A percentile compares a stretch with the other conserved stretches of the same genome.
These are phyloP conservation scores for Acrocyrtus sp. DNA, from an alignment of 2,888 invertebrate genomes.

Conservation along the genomic window DNA sequence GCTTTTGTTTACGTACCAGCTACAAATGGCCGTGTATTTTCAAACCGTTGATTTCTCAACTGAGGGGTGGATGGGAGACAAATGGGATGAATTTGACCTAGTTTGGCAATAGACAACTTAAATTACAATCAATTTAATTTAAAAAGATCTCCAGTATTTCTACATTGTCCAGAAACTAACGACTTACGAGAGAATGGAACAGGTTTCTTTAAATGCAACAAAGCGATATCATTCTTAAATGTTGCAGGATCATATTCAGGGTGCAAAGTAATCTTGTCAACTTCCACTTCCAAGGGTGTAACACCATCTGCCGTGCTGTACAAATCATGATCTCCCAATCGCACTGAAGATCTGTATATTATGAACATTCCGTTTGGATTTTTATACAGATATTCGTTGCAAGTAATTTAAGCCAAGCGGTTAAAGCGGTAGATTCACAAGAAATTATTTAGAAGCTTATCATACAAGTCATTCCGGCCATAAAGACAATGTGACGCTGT, in stretches of 20 bases:
- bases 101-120: slow-evolving; percentile 63
- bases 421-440: background rate
- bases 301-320: slow-evolving; percentile 73
- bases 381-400: background rate
- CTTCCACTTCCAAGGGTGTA: slow-evolving; percentile 72
- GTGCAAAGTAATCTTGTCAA: slow-evolving; percentile 74
- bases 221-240: slow-evolving; percentile 81
- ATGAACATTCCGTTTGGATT: too few species aligned
- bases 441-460: too few species aligned
- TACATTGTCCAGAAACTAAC: too few species aligned
- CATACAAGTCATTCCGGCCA: slow-evolving; percentile 73
- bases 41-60: slow-evolving; percentile 71
- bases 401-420: background rate
- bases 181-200: slow-evolving; percentile 72
- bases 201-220: slow-evolving; percentile 73
- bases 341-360: slow-evolving; percentile 74
- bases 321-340: slow-evolving; percentile 83
- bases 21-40: slow-evolving; percentile 74
- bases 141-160: background rate
- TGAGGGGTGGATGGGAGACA: slow-evolving; percentile 76
- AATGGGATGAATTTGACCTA: slow-evolving; percentile 77
- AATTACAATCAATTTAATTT: too few species aligned
- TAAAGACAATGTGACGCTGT: slow-evolving; percentile 83
- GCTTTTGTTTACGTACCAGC: slow-evolving; percentile 66
- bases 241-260: slow-evolving; percentile 74